These are phyloP conservation scores for Drosophila subpulchrella DNA, from an alignment of 1,140 invertebrate genomes.

Conservation along the genomic window DNA sequence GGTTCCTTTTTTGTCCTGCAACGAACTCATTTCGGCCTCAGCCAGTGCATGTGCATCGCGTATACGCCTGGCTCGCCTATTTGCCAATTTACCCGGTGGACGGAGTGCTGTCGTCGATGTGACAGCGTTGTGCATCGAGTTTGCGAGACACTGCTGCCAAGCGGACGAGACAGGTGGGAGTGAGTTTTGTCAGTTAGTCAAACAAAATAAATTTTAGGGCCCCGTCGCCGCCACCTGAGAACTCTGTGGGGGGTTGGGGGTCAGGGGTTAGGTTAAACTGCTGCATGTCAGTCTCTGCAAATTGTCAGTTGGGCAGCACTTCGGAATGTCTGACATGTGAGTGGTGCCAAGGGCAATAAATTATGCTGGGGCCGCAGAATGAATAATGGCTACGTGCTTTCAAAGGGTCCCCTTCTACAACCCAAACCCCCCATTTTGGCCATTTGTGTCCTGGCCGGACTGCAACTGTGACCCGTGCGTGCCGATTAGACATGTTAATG, in stretches of 20 bases:
- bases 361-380: slow-evolving; percentile 68
- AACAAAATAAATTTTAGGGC: slow-evolving; percentile 62
- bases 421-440: not conserved
- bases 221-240: slow-evolving; percentile 4
- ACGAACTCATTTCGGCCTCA: slow-evolving; percentile 86
- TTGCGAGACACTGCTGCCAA: slow-evolving; percentile 12
- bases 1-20: slow-evolving; percentile 89
- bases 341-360: slow-evolving; percentile 70
- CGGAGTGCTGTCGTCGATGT: slow-evolving; percentile 55
- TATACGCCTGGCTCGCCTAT: slow-evolving; percentile 46
- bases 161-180: slow-evolving; percentile 34
- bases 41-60: slow-evolving; percentile 83
- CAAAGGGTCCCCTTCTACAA: not conserved
- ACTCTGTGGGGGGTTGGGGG: not conserved
- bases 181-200: slow-evolving; percentile 61
- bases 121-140: slow-evolving; percentile 40
- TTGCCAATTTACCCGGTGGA: slow-evolving; percentile 1
- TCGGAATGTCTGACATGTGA: slow-evolving; percentile 57
- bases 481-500: slow-evolving; percentile 79
- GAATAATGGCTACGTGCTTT: slow-evolving; percentile 59
- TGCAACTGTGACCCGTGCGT: slow-evolving; percentile 55
- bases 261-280: slow-evolving; percentile 20
- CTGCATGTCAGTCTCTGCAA: slow-evolving; percentile 64
- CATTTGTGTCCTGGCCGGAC: not conserved
- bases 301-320: slow-evolving; percentile 62